Evolutionary conservation across 2,888 invertebrate genomes (phyloP).

Genomic region (Leucoptera coffeella): DNA sequence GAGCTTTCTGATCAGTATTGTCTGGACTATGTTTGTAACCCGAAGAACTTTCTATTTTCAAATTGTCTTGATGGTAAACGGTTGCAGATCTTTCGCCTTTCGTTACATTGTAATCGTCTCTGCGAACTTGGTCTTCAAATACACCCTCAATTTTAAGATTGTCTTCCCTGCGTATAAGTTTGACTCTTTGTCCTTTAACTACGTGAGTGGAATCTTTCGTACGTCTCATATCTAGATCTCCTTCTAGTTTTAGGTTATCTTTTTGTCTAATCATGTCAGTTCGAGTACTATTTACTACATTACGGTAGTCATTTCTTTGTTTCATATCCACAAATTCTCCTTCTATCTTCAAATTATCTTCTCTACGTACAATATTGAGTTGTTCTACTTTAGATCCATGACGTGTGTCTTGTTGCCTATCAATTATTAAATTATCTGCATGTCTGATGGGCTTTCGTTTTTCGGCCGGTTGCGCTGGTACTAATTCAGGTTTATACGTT

Average conservation of each 20-base stretch:
- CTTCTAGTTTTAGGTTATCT: constrained; percentile 61
- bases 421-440: constrained; percentile 56
- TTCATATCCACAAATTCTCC: constrained; percentile 54
- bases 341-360: constrained; percentile 58
- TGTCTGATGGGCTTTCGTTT: constrained; percentile 49
- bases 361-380: constrained; percentile 52
- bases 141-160: constrained; percentile 63
- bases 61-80: constrained; percentile 45
- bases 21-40: constrained; percentile 14
- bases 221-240: constrained; percentile 48
- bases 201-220: constrained; percentile 49
- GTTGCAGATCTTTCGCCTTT: constrained; percentile 54
- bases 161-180: constrained; percentile 46
- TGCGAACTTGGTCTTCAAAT: constrained; percentile 45
- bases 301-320: constrained; percentile 45
- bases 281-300: constrained; percentile 14
- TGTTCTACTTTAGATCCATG: constrained; percentile 46
- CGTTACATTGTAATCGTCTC: constrained; percentile 52
- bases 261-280: constrained; percentile 48
- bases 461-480: constrained; percentile 47
- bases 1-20: constrained; percentile 40
- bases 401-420: constrained; percentile 23
- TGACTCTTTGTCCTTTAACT: constrained; percentile 49
- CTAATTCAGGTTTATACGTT: constrained; percentile 45
- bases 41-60: constrained; percentile 50